Base-by-base conservation (phyloP, 2,113 vertebrate genomes). In the Dipodomys ordii region DNA sequence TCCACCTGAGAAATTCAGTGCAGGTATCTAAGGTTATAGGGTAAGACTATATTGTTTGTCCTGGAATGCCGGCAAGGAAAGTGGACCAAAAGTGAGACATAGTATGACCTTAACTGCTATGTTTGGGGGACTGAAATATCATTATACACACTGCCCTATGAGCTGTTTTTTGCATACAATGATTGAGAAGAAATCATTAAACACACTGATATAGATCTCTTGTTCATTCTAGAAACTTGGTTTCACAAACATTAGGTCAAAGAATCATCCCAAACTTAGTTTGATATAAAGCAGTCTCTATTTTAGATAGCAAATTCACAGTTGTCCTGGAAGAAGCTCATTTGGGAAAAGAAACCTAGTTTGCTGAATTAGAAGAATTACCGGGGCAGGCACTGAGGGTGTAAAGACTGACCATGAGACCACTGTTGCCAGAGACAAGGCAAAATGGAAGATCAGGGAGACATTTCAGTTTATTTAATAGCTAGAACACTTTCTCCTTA, bases 191-290 rank as follows among this genome's bases (percentile, higher is more conserved):
- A 73, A 94, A 90, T 93, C 7, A 71, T 2, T 78, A 8, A 92
- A 64, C 15, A 30, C 32, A 86, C 6, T 80, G 25, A 7, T 80
- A 62, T 91, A 91, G 44, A 10, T 67, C 32, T 86, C 32, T 73
- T 19, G n/a, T n/a, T 92, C 49, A 60, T 30, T 76, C 84, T 86
- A 44, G 65, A 90, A 93, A 76, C 8, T 16, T 53, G 23, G 22
- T 83, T 93, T 86, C 39, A 84, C 12, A 35, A 85, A 94, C 83
- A n/a, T 82, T 73, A 71, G 78, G 32, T 67, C 20, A 93, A 90
- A 90, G 53, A 69, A 73, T 13, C 15, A 79, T 22, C 60, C 44
- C 49, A 90, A 78, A n/a, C 28, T 81, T 80, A 32, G 46, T 87
- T 28, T 89, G 16, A 89, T 64, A 25, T 39, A 81, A 95, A 87